A percentile compares a stretch with the other conserved stretches of the same genome.
phyloP scores from a whole-genome alignment of 2,797 vertebrate species.

The Alfaro cultratus region DNA sequence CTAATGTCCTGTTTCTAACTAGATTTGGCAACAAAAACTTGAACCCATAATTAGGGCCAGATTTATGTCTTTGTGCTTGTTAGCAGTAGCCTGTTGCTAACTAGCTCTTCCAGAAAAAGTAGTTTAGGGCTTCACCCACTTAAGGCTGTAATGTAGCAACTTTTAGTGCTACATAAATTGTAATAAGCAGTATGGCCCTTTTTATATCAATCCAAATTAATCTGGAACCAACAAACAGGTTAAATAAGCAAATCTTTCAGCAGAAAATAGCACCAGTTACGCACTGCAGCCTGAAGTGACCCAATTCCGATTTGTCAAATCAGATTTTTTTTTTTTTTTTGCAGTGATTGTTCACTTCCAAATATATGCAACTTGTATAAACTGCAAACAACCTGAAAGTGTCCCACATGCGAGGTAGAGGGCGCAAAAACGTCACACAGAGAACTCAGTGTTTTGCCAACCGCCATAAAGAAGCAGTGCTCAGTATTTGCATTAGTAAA shows the following conservation, averaged over 20 bases:
- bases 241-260: neutral
- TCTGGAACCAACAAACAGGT: neutral
- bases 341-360: no score
- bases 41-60: neutral
- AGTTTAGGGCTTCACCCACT: neutral
- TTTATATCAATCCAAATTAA: neutral
- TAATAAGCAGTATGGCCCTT: neutral
- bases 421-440: no score
- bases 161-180: neutral
- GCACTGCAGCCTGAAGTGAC: no score
- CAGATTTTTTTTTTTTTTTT: no score
- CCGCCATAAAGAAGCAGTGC: no score
- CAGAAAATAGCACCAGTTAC: neutral
- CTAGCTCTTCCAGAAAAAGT: neutral
- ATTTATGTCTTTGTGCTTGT: neutral
- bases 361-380: no score
- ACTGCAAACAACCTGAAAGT: no score
- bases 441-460: no score
- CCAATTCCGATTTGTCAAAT: no score
- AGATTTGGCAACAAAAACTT: neutral
- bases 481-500: no score
- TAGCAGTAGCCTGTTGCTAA: neutral
- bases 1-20: neutral
- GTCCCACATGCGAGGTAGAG: no score
- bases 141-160: neutral